These are phyloP conservation scores for Streblospio benedicti DNA, from an alignment of 1,140 invertebrate species.

Conservation along the genomic window DNA sequence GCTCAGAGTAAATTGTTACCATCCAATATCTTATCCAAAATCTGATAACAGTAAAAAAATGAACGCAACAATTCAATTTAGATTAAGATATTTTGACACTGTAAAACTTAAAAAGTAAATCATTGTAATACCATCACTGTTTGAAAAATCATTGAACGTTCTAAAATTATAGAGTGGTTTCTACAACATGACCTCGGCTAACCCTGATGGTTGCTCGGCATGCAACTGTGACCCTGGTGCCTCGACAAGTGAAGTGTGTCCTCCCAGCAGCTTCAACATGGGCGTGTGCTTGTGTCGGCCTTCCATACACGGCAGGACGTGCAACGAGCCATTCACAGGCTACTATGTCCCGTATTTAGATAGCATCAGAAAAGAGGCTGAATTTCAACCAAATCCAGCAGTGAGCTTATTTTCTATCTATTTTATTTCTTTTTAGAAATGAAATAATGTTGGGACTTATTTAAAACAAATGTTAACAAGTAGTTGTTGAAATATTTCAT, in stretches of 20 bases:
- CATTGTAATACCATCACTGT: background rate
- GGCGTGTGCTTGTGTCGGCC: constrained; percentile 57
- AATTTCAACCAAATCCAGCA: constrained; percentile 1
- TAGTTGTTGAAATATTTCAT: no score
- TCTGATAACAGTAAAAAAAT: background rate
- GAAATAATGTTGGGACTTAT: no score
- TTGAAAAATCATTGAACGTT: background rate
- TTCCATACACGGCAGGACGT: constrained; percentile 73
- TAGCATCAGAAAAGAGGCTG: constrained; percentile 12
- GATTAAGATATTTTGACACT: background rate
- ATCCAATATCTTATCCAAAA: background rate
- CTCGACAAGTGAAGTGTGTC: constrained; percentile 7
- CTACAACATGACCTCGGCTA: constrained; percentile 77
- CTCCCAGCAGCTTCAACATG: background rate
- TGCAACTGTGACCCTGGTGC: constrained; percentile 66
- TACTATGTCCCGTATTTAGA: constrained; percentile 14
- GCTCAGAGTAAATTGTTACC: background rate
- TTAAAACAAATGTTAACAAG: no score
- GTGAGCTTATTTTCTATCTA: constrained; percentile 5
- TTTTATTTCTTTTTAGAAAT: no score
- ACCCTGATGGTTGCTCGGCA: constrained; percentile 87
- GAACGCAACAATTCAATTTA: background rate
- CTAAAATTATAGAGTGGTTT: constrained; percentile 61
- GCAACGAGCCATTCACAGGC: constrained; percentile 39
- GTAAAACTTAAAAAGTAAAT: background rate